Conservation (phyloP, 2,888 invertebrate species). For the Chalcosyrphus nemorum region DNA sequence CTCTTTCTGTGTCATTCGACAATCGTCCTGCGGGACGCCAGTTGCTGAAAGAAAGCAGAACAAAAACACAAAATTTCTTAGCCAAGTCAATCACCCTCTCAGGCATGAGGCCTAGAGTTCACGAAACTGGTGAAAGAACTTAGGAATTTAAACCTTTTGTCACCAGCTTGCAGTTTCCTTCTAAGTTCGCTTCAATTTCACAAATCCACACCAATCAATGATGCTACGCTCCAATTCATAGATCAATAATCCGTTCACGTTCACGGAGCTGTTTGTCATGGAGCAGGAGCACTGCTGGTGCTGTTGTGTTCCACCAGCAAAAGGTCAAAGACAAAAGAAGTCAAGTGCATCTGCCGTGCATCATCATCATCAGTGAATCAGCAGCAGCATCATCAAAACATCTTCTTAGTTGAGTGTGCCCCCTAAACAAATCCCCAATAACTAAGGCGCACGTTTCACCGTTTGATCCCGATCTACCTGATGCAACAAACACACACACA, state of each 20-base stretch:
- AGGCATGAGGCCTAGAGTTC: too few relatives aligned
- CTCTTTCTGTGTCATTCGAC: too few relatives aligned
- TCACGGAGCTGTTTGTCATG: constrained; percentile 47
- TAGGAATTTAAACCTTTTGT: too few relatives aligned
- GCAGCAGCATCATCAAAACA: constrained; percentile 16
- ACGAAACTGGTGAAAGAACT: too few relatives aligned
- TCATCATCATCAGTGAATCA: constrained; percentile 27
- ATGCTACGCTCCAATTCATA: constrained; percentile 2
- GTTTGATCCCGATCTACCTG: constrained; percentile 66
- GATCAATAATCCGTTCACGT: constrained; percentile 56
- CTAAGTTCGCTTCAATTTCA: not conserved
- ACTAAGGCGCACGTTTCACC: constrained; percentile 65
- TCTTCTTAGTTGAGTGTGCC: constrained; percentile 47
- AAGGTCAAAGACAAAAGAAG: constrained; percentile 65
- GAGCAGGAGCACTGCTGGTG: too few relatives aligned
- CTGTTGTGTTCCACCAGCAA: constrained; percentile 5
- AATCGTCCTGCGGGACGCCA: too few relatives aligned
- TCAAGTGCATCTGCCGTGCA: constrained; percentile 69
- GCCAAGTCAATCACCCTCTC: too few relatives aligned
- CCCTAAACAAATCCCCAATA: constrained; percentile 64
- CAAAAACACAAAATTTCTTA: too few relatives aligned
- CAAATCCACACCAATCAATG: constrained; percentile 23
- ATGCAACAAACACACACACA: constrained; percentile 36
- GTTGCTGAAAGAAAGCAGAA: too few relatives aligned
- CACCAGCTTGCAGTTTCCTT: too few relatives aligned